Evolutionary conservation across 1,140 invertebrate genomes (phyloP).

Genomic region (Linepithema humile): DNA sequence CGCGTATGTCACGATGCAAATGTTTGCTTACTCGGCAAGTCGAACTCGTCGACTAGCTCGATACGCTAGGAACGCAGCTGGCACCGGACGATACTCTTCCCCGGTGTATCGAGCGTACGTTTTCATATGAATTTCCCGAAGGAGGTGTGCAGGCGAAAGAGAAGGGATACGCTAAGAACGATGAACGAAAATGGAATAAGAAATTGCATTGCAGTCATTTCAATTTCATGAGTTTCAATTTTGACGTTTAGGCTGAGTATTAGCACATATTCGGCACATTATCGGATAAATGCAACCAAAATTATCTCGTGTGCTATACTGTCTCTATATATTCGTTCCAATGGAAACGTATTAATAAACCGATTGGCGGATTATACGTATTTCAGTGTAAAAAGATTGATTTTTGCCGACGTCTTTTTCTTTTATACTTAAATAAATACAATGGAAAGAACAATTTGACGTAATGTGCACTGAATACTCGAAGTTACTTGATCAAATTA

Average conservation of each 20-base stretch:
- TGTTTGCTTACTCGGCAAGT: conserved; percentile 74
- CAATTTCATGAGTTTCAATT: not conserved
- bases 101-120: conserved; percentile 36
- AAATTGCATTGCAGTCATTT: not conserved
- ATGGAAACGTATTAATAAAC: too few species aligned
- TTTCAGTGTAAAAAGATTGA: too few species aligned
- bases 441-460: too few species aligned
- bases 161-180: not conserved
- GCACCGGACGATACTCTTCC: conserved; percentile 12
- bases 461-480: too few species aligned
- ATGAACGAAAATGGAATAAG: not conserved
- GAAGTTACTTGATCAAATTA: too few species aligned
- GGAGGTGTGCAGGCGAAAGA: not conserved
- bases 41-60: conserved; percentile 50
- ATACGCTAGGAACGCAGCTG: conserved; percentile 11
- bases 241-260: not conserved
- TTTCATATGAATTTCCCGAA: conserved; percentile 15
- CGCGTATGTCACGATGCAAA: conserved; percentile 74
- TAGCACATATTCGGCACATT: not conserved
- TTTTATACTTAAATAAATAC: too few species aligned
- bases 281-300: too few species aligned
- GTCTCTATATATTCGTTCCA: too few species aligned
- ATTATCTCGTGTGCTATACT: too few species aligned
- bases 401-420: too few species aligned
- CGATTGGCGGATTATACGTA: too few species aligned